Evolutionary conservation across 2,888 invertebrate species (phyloP), one percentile per base, ranked within the genome.

Genomic region (Alsophila aescularia): DNA sequence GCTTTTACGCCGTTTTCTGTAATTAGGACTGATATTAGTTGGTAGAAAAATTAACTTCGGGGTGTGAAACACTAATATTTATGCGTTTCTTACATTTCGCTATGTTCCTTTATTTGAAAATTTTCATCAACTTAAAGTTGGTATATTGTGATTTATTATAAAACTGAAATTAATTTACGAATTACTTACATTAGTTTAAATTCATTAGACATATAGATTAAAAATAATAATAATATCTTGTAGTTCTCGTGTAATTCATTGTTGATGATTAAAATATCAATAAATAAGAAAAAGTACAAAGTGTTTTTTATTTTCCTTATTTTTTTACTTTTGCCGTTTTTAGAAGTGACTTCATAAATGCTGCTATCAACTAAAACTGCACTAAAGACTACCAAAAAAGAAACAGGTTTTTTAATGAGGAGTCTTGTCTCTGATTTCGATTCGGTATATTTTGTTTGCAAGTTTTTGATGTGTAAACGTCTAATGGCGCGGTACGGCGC

Each of bases 41-140:
- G 21, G 52, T 59, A 58, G 53, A 52, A 27, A 73, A 71, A 70
- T 71, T 67, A 66, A 75, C 67, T 73, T 70, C 73, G 72, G 72
- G 76, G 83, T 85, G 83, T 84, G 77, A 80, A 81, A 85, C 85
- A 85, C 83, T 79, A 60, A 65, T 63, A 8, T 57, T 21, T 56
- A 62, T 73, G 70, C 70, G 78, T 77, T 75, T 77, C 75, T 74
- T 73, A 76, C 57, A 54, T 75, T 76, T 81, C 81, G 77, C 73
- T 82, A 79, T 81, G 85, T 86, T 85, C 85, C 84, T 86, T 86
- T 81, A 81, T 78, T 79, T 80, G 66, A 80, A 79, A 81, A 75
- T 75, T 81, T 87, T 86, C 79, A 78, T 85, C 89, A 87, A 89
- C 90, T 90, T 54, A 85, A 90, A 90, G 90, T 90, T 91, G 90